Evolutionary conservation across 1,140 invertebrate genomes (phyloP).

Genomic region (Marisa cornuarietis): DNA sequence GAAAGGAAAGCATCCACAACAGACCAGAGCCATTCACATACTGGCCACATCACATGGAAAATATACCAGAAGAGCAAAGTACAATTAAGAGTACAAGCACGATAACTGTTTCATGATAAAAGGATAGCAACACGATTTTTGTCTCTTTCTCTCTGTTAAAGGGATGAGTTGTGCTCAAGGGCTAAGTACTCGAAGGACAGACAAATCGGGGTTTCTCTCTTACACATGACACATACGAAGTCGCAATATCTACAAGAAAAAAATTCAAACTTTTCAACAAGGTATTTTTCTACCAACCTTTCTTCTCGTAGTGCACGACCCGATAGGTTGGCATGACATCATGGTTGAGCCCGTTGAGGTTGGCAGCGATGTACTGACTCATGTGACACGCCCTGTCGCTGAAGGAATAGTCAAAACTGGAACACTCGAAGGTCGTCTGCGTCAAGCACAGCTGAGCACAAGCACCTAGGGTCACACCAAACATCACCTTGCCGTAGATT

Average conservation of each 20-base stretch:
- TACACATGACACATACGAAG: neutral
- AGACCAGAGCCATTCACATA: too few relatives aligned
- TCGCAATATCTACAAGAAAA: neutral
- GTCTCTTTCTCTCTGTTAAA: too few relatives aligned
- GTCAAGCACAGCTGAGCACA: slow-evolving; percentile 60
- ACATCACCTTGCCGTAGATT: slow-evolving; percentile 54
- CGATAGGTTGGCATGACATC: slow-evolving; percentile 39
- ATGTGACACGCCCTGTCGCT: slow-evolving; percentile 54
- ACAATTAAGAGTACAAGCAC: too few relatives aligned
- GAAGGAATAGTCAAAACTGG: slow-evolving; percentile 60
- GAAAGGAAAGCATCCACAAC: too few relatives aligned
- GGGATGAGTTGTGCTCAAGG: too few relatives aligned
- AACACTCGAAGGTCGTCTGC: slow-evolving; percentile 55
- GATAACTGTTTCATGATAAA: too few relatives aligned
- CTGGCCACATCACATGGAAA: too few relatives aligned
- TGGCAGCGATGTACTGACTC: slow-evolving; percentile 59
- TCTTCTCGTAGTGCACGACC: slow-evolving; percentile 61
- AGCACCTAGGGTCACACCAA: slow-evolving; percentile 54
- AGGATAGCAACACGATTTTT: too few relatives aligned
- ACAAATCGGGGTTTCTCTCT: neutral
- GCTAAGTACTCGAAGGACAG: neutral
- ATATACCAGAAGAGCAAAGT: too few relatives aligned
- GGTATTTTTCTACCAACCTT: slow-evolving; percentile 43
- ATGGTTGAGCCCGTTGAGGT: slow-evolving; percentile 53
- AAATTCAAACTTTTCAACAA: too few relatives aligned